Percentiles rank a stretch among this genome's conserved stretches.
These are phyloP conservation scores for Syncerus caffer DNA, from an alignment of 2,797 vertebrate species.

Conservation along the genomic window DNA sequence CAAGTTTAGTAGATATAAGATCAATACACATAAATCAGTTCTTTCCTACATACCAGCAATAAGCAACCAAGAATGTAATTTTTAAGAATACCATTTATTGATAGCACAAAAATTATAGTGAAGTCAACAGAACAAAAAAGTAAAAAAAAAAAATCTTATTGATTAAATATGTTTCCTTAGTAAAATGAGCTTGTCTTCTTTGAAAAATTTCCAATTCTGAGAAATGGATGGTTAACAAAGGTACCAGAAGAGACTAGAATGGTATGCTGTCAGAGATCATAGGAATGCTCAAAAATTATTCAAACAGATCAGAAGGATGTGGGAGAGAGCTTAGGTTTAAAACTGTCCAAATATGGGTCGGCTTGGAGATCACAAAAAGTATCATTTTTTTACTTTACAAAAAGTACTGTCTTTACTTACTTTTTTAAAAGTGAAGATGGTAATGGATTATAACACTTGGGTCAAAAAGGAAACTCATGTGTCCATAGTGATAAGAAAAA, in stretches of 20 bases:
- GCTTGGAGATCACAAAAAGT: not conserved
- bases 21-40: not conserved
- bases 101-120: not conserved
- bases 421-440: not conserved
- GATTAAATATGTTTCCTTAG: not conserved
- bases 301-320: rapidly evolving
- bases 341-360: not conserved
- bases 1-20: not conserved
- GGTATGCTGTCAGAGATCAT: not conserved
- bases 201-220: not conserved
- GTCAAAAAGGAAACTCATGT: not conserved
- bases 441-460: not conserved
- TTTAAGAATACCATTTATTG: not conserved
- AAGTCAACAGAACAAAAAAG: not conserved
- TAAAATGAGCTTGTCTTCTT: not conserved
- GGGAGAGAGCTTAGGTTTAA: not conserved
- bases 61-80: not conserved
- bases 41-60: not conserved
- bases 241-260: not conserved
- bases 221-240: too few species aligned
- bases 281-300: not conserved
- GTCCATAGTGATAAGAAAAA: not conserved
- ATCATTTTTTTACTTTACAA: not conserved
- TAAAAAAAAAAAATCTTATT: not conserved
- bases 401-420: not conserved